Evolutionary conservation across 64 coral and sea anemone species (phyloP), one percentile per base, ranked within the genome.

Genomic region (Actinia equina): DNA sequence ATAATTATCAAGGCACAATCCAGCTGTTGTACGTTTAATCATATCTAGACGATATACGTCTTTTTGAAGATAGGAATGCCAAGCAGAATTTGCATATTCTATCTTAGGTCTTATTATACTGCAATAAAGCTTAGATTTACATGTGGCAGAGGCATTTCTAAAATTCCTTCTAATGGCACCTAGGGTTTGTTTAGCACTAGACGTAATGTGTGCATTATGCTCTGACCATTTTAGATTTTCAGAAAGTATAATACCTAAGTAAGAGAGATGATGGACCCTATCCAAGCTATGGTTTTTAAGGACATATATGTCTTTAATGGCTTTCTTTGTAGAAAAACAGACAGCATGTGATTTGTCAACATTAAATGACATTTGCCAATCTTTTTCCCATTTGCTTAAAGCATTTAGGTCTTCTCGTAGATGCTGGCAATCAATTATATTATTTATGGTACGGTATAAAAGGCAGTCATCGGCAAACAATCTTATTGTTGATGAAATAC

Each of bases 171-270:
- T 89, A 42, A 89, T 89, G 82, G 81, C 88, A 6, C 77, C 88
- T 42, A 90, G 88, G 82, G 88, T 90, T 82, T 90, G 64, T 49
- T 90, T 90, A 59, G 88, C 81, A 85, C 88, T 85, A 71, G 82
- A 90, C n/a, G 82, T 74, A 77, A 90, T 77, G 52, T 90, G 62
- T 55, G 81, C 67, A 89, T 80, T 78, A 89, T 89, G 82, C 64
- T 59, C 80, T 67, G 74, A 83, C 69, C 82, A 85, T 57, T 85
- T 91, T 25, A 91, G 52, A 76, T 86, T 83, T 71, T 91, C 82
- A 85, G 69, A 86, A 53, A 91, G 89, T 91, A 91, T 80, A 85
- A 91, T 51, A 19, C 71, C 76, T 82, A 88, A 79, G 51, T 88
- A 88, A 58, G 89, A 91, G 79, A 86, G 89, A 77, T 91, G 83